A percentile compares a stretch with the other conserved stretches of the same genome.
Conservation (phyloP, 2,113 vertebrate genomes). For the Spea multiplicata region DNA sequence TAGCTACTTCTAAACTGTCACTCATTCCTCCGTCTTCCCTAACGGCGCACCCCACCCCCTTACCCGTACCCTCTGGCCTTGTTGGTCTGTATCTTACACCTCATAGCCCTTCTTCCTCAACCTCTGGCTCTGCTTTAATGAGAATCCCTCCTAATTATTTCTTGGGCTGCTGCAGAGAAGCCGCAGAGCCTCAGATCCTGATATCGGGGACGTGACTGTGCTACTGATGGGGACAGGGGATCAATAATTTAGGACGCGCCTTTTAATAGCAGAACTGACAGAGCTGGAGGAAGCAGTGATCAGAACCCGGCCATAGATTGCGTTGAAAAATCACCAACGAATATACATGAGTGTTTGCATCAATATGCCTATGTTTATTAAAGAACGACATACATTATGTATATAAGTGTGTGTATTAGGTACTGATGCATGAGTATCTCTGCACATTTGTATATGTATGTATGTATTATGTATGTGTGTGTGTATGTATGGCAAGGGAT, state of each 20-base stretch:
- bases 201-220: constrained; percentile 88
- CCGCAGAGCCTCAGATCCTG: constrained; percentile 82
- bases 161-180: constrained; percentile 87
- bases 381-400: no score
- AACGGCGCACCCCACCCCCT: constrained; percentile 40
- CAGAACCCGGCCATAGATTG: constrained; percentile 57
- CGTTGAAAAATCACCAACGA: no score
- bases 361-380: no score
- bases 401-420: no score
- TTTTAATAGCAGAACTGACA: constrained; percentile 83
- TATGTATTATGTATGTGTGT: no score
- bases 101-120: constrained; percentile 59
- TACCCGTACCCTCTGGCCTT: constrained; percentile 14
- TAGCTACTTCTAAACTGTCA: background rate
- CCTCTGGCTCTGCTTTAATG: constrained; percentile 84
- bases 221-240: constrained; percentile 91
- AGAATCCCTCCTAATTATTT: constrained; percentile 99
- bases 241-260: constrained; percentile 97
- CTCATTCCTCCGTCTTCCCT: background rate
- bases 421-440: no score
- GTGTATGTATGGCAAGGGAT: no score
- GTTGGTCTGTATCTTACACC: constrained; percentile 42
- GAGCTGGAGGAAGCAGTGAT: constrained; percentile 83
- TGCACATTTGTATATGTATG: no score
- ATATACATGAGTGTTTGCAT: no score